Base-by-base conservation (phyloP, 2,113 vertebrate species). In the Oceanites oceanicus region DNA sequence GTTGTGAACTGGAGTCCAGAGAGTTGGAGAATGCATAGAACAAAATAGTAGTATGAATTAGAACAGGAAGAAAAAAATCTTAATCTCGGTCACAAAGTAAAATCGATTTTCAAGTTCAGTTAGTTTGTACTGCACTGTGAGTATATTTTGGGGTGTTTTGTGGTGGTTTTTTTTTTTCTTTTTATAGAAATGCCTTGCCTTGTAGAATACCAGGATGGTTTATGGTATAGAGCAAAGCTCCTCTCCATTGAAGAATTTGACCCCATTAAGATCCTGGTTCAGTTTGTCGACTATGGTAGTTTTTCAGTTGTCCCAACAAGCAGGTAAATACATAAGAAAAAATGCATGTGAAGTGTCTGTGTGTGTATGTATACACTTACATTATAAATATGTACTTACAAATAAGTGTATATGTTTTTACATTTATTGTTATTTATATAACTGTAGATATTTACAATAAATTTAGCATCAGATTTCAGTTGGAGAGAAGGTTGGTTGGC, bases 221-320 rank as follows among this genome's bases (percentile, higher is more conserved):
- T 96, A 23, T 99, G 98, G 97, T 99, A 99, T 55, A 98, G 99
- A 91, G 99, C 99, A 74, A 98, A 98, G 86, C 75, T 99, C 40
- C 88, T 98, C 36, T 97, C 97, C 11, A 36, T 99, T 95, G 92
- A 93, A 96, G 96, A 98, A 73, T 71, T 97, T 66, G 97, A 98
- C 42, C 99, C 99, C 26, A 44, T 98, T 63, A 91, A 42, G 75
- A 32, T 99, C 89, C 83, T 99, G 74, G 97, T 99, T 84, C 98
- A 99, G 45, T 99, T 99, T 40, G 98, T 99, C 78, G 99, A 99
- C 96, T 99, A 98, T 32, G 99, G 99, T 83, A 99, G 98, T 22
- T 98, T 99, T 22, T 98, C 98, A 94, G 98, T 97, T 53, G 75
- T 99, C 78, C 97, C 98, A 79, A 66, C 92, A 72, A 97, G 88